phyloP scores from a whole-genome alignment of 1,140 invertebrate genomes.

The Cotesia vestalis region DNA sequence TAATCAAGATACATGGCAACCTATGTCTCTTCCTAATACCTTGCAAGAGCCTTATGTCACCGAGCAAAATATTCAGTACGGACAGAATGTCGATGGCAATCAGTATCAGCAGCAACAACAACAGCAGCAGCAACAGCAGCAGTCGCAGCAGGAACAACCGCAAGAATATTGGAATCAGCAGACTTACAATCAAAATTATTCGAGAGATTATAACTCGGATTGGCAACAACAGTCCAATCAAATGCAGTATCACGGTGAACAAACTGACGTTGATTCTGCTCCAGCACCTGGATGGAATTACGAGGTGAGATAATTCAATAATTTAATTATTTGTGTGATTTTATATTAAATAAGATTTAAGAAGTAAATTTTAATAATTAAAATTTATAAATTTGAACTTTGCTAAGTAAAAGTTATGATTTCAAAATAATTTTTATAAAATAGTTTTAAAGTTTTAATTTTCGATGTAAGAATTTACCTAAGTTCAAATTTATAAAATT shows the following conservation, averaged over 20 bases:
- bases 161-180: slow-evolving; percentile 62
- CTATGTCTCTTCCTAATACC: slow-evolving; percentile 47
- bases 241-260: slow-evolving; percentile 43
- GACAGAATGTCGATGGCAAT: slow-evolving; percentile 43
- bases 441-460: no score
- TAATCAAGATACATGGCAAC: slow-evolving; percentile 53
- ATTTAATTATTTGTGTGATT: slow-evolving; percentile 23
- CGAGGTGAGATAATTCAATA: slow-evolving; percentile 52
- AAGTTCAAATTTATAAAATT: no score
- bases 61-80: slow-evolving; percentile 47
- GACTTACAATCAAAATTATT: slow-evolving; percentile 55
- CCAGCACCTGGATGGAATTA: slow-evolving; percentile 59
- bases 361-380: no score
- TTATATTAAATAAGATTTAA: not conserved
- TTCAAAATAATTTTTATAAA: no score
- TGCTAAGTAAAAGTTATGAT: no score
- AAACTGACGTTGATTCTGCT: slow-evolving; percentile 47
- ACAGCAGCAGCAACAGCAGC: slow-evolving; percentile 1
- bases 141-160: slow-evolving; percentile 51
- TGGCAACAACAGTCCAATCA: slow-evolving; percentile 55
- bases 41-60: slow-evolving; percentile 48
- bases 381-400: not conserved
- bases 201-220: slow-evolving; percentile 42
- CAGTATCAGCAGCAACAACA: slow-evolving; percentile 57
- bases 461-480: no score